Evolutionary conservation across 2,888 invertebrate species (phyloP).

Genomic region (Siphlonurus alternatus): DNA sequence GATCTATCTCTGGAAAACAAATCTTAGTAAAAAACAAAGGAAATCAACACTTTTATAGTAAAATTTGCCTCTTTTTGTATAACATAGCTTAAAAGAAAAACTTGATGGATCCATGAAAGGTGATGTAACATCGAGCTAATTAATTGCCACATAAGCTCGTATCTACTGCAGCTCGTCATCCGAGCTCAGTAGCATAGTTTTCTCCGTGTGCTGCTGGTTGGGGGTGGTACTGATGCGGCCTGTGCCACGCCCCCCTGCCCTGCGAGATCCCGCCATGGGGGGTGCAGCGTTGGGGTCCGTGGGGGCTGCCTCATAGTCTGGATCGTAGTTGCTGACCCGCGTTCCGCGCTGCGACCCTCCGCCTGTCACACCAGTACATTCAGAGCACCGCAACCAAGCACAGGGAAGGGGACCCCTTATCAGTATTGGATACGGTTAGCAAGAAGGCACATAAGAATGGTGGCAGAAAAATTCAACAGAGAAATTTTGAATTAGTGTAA

Average conservation of each 20-base stretch:
- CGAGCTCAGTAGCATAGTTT: conserved; percentile 86
- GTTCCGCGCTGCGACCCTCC: conserved; percentile 27
- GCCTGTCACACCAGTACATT: not conserved
- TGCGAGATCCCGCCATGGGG: not conserved
- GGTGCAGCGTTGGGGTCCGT: conserved; percentile 1
- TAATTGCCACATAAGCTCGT: not conserved
- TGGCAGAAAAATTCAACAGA: too few species aligned
- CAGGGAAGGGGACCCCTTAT: too few species aligned
- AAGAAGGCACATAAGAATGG: too few species aligned
- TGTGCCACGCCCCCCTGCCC: not conserved
- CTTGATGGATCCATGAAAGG: too few species aligned
- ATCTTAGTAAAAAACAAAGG: too few species aligned
- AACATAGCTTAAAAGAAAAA: not conserved
- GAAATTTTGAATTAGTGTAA: too few species aligned
- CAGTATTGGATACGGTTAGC: too few species aligned
- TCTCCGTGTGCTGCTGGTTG: conserved; percentile 75
- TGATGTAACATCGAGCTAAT: too few species aligned
- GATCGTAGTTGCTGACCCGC: conserved; percentile 47
- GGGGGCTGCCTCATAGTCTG: conserved; percentile 26
- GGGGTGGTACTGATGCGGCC: conserved; percentile 51
- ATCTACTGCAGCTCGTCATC: conserved; percentile 83
- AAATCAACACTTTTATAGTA: too few species aligned
- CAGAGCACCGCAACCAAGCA: not conserved
- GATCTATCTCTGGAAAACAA: too few species aligned
- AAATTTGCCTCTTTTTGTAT: too few species aligned